phyloP scores from a whole-genome alignment of 1,140 invertebrate genomes.

The Dryas iulia region DNA sequence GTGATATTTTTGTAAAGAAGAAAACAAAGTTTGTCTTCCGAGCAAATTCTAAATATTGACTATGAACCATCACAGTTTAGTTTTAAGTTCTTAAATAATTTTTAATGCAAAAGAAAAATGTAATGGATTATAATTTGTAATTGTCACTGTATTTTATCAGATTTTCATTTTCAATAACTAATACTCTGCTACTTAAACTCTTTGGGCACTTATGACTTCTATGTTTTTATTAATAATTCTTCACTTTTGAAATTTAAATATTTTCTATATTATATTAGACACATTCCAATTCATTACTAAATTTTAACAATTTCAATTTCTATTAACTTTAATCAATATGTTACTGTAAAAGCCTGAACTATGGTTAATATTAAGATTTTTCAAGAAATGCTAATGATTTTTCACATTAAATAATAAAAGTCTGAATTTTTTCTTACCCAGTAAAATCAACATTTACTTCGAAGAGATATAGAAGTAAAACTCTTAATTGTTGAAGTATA shows the following conservation, averaged over 20 bases:
- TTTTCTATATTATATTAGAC: background rate
- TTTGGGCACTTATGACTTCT: background rate
- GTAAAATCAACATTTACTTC: no score
- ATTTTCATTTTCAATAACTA: background rate
- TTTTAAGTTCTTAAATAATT: background rate
- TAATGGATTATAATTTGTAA: background rate
- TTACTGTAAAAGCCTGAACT: no score
- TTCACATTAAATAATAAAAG: no score
- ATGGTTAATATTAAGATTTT: no score
- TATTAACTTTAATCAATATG: background rate
- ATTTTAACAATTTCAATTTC: background rate
- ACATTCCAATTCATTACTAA: background rate
- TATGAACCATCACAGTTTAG: background rate
- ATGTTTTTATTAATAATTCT: background rate
- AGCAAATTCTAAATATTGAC: background rate
- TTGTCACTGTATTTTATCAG: background rate
- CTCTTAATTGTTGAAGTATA: no score
- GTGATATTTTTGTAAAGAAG: background rate
- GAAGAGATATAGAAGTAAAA: no score
- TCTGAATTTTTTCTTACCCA: no score
- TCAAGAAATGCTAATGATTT: no score
- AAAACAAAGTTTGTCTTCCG: background rate
- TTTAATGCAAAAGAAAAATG: background rate
- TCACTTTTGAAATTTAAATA: background rate
- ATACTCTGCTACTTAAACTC: background rate